Conservation (phyloP, 2,113 vertebrate genomes). For the Triplophysa tibetana region DNA sequence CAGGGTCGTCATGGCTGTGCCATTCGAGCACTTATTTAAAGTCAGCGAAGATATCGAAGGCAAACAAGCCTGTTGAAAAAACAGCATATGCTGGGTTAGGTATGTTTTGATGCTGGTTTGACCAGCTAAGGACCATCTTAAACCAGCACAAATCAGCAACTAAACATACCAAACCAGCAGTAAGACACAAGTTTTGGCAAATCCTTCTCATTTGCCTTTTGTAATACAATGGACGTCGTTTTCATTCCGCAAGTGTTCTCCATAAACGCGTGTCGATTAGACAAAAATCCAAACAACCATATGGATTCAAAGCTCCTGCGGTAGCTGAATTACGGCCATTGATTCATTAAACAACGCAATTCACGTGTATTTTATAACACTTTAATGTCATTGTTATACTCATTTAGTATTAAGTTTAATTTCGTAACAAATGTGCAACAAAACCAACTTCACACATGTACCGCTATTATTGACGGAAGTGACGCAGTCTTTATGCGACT, state of each 20-base stretch:
- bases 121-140: too few species aligned
- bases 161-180: too few species aligned
- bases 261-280: slow-evolving; percentile 45
- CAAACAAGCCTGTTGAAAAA: slow-evolving; percentile 5
- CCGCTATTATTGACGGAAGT: neutral
- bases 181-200: slow-evolving; percentile 40
- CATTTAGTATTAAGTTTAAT: too few species aligned
- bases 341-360: neutral
- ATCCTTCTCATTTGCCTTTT: slow-evolving; percentile 47
- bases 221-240: slow-evolving; percentile 53
- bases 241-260: slow-evolving; percentile 52
- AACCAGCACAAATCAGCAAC: too few species aligned
- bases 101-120: too few species aligned
- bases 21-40: slow-evolving; percentile 48
- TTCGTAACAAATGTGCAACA: neutral
- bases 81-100: too few species aligned
- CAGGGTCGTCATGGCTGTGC: slow-evolving; percentile 38
- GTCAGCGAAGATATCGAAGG: slow-evolving; percentile 52
- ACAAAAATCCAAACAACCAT: slow-evolving; percentile 53
- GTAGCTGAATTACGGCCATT: slow-evolving; percentile 51
- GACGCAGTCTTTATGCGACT: slow-evolving; percentile 24
- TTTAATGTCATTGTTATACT: neutral
- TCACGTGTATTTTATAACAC: neutral
- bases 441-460: too few species aligned
- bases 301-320: slow-evolving; percentile 56